Percentiles rank a stretch among this genome's conserved stretches.
Evolutionary conservation across 2,888 invertebrate species (phyloP).

Genomic region (Galerucella pusilla): DNA sequence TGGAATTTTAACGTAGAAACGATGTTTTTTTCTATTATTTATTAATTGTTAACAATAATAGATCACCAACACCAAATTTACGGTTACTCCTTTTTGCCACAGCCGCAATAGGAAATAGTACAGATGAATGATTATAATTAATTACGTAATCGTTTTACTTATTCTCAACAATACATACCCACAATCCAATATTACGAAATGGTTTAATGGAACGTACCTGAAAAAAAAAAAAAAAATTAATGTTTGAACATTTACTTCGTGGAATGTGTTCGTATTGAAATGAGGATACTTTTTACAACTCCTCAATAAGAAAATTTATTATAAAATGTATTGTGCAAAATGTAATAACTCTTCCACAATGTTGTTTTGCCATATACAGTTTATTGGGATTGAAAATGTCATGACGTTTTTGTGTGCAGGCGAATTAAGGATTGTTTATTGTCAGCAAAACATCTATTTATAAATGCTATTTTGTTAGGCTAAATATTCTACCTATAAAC

Average conservation of each 20-base stretch:
- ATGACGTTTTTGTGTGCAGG: background rate
- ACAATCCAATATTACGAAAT: background rate
- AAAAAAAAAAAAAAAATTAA: background rate
- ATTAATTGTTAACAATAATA: no score
- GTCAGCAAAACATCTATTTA: background rate
- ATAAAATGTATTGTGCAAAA: background rate
- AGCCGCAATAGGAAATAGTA: no score
- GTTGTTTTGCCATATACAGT: background rate
- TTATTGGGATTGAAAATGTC: background rate
- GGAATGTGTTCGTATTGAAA: no score
- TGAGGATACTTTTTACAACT: no score
- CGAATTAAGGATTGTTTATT: background rate
- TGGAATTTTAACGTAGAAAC: no score
- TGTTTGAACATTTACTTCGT: background rate
- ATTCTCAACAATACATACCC: background rate
- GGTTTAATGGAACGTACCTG: background rate
- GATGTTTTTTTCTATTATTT: no score
- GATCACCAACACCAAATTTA: no score
- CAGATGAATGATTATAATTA: no score
- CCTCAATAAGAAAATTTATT: background rate
- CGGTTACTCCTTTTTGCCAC: no score
- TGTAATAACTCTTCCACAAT: background rate
- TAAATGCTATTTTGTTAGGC: background rate
- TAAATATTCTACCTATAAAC: background rate
- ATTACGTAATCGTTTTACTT: background rate